Percentiles rank a stretch among this genome's conserved stretches.
phyloP scores from a whole-genome alignment of 2,797 vertebrate species.

The Peromyscus nudipes region DNA sequence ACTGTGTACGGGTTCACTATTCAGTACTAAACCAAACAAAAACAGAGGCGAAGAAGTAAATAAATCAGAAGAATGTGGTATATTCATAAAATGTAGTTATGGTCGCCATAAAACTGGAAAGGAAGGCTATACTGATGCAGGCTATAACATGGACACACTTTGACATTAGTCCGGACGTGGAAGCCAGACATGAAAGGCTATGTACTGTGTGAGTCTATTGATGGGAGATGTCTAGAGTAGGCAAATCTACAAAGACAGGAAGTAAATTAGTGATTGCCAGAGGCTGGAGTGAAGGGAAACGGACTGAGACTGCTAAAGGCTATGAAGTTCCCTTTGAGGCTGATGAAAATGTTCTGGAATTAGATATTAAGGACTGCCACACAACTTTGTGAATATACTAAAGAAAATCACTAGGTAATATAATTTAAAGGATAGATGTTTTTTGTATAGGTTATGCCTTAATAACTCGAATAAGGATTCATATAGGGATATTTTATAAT shows the following conservation, averaged over 20 bases:
- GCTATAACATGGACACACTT: neutral
- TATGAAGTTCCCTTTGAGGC: neutral
- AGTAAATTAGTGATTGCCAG: neutral
- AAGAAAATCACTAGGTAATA: slow-evolving; percentile 2
- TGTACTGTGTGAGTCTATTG: neutral
- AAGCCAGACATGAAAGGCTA: neutral
- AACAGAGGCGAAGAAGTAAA: neutral
- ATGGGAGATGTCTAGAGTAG: slow-evolving; percentile 5
- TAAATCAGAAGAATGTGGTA: neutral
- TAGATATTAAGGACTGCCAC: neutral
- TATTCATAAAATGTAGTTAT: neutral
- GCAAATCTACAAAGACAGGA: neutral
- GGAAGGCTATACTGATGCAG: neutral
- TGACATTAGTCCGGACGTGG: neutral
- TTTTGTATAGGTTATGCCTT: neutral
- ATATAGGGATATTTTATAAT: slow-evolving; percentile 14
- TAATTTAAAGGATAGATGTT: slow-evolving; percentile 44
- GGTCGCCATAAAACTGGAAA: neutral
- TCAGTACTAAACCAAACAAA: neutral
- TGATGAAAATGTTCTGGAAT: slow-evolving; percentile 37
- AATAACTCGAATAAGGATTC: neutral
- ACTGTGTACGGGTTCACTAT: neutral
- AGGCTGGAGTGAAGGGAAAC: neutral
- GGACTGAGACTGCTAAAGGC: neutral
- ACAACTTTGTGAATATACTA: neutral